These are phyloP conservation scores for Neoascia interrupta DNA, from an alignment of 2,888 invertebrate species.

Conservation along the genomic window DNA sequence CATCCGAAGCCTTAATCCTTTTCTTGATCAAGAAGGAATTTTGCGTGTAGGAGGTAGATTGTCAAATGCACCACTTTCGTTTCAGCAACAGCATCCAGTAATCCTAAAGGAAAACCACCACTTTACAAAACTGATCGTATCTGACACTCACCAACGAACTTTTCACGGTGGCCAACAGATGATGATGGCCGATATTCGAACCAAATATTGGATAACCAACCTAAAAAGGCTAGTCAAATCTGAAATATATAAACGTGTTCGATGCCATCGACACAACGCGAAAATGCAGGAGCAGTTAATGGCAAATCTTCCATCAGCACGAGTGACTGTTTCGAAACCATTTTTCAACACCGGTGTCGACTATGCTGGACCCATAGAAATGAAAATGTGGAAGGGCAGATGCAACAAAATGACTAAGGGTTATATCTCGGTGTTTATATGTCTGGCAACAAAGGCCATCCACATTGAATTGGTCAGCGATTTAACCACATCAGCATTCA, in stretches of 20 bases:
- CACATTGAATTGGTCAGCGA: background rate
- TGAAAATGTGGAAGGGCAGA: background rate
- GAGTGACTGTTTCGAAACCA: background rate
- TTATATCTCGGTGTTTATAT: too few relatives aligned
- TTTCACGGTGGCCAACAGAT: background rate
- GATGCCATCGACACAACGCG: background rate
- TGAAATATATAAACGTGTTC: too few relatives aligned
- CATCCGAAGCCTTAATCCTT: background rate
- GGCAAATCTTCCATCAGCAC: background rate
- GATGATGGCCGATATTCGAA: background rate
- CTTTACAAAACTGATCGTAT: too few relatives aligned
- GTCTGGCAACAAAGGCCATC: background rate
- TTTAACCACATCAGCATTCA: background rate
- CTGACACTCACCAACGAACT: background rate
- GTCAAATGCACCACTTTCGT: too few relatives aligned
- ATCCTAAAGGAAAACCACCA: too few relatives aligned
- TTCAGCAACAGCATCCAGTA: too few relatives aligned
- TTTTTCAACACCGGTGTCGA: slow-evolving; percentile 10
- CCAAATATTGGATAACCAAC: too few relatives aligned
- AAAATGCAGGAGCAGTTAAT: background rate
- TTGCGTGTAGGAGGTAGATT: slow-evolving; percentile 15
- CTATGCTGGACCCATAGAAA: slow-evolving; percentile 13
- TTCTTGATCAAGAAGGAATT: slow-evolving; percentile 5
- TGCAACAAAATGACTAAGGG: background rate
- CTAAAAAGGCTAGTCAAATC: too few relatives aligned